A percentile compares a stretch with the other conserved stretches of the same genome.
phyloP scores from a whole-genome alignment of 2,888 invertebrate species.

The Eumerus sabulonum region DNA sequence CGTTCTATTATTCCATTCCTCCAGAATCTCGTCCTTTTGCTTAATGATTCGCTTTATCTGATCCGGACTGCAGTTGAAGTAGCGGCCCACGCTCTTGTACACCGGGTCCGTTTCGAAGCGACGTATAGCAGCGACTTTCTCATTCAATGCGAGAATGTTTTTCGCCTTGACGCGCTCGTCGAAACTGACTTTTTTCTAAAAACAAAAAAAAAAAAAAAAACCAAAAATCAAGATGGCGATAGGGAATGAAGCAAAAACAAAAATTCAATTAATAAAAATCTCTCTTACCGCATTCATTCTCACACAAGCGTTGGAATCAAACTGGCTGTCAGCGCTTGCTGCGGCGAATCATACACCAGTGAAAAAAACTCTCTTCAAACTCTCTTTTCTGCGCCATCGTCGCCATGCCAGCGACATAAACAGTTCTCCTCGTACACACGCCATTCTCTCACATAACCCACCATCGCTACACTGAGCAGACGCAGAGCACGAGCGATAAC shows the following conservation, averaged over 20 bases:
- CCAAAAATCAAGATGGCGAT: constrained; percentile 6
- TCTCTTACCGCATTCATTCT: constrained; percentile 50
- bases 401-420: constrained; percentile 1
- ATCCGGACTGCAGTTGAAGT: constrained; percentile 77
- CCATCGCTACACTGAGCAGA: constrained; percentile 38
- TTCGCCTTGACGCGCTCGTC: constrained; percentile 77
- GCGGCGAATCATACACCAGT: constrained; percentile 33
- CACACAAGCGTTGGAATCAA: constrained; percentile 35
- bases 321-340: constrained; percentile 35
- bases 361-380: constrained; percentile 27
- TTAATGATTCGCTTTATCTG: constrained; percentile 77
- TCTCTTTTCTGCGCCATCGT: constrained; percentile 58
- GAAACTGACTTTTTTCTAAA: constrained; percentile 73
- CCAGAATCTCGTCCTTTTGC: constrained; percentile 74
- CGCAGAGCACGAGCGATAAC: constrained; percentile 18
- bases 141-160: constrained; percentile 76
- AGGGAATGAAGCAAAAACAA: not conserved
- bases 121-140: constrained; percentile 76
- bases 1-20: constrained; percentile 77
- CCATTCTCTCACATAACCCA: no score
- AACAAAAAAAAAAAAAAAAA: constrained; percentile 23
- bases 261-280: not conserved
- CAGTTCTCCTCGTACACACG: not conserved
- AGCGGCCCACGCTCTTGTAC: constrained; percentile 76
- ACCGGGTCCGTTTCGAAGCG: constrained; percentile 76